phyloP scores from a whole-genome alignment of 2,113 vertebrate species.

The Galeopterus variegatus region DNA sequence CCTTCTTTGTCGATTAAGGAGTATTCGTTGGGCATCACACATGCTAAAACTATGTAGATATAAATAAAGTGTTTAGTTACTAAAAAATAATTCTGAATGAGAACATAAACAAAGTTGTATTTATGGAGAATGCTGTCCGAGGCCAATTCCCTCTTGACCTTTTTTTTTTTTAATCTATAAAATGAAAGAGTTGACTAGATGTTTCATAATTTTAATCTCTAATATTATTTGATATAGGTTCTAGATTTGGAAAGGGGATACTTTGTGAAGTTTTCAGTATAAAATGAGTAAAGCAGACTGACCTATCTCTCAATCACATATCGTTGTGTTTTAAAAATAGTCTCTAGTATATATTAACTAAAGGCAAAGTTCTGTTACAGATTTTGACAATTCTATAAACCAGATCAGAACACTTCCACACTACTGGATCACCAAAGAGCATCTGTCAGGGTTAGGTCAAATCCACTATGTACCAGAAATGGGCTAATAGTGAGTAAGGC shows the following conservation, averaged over 20 bases:
- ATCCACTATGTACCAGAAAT: not conserved
- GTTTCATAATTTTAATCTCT: conserved; percentile 38
- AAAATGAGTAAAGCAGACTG: not conserved
- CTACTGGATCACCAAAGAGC: not conserved
- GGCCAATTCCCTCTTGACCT: not conserved
- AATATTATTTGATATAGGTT: not conserved
- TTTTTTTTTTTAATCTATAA: not conserved
- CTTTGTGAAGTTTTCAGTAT: not conserved
- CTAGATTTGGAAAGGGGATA: not conserved
- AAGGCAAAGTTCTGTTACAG: not conserved
- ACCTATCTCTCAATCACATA: not conserved
- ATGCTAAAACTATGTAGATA: not conserved
- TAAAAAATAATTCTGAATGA: not conserved
- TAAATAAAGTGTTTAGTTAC: not conserved
- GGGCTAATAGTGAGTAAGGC: not conserved
- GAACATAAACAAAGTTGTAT: not conserved
- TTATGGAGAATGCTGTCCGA: not conserved
- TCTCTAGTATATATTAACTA: not conserved
- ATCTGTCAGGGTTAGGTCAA: not conserved
- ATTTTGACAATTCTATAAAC: not conserved
- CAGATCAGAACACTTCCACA: not conserved
- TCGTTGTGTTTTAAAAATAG: not conserved
- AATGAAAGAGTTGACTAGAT: not conserved
- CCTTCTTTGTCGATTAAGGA: not conserved
- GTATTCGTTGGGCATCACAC: not conserved